Evolutionary conservation across 2,797 vertebrate genomes (phyloP).

Genomic region (Myotis pilosus): DNA sequence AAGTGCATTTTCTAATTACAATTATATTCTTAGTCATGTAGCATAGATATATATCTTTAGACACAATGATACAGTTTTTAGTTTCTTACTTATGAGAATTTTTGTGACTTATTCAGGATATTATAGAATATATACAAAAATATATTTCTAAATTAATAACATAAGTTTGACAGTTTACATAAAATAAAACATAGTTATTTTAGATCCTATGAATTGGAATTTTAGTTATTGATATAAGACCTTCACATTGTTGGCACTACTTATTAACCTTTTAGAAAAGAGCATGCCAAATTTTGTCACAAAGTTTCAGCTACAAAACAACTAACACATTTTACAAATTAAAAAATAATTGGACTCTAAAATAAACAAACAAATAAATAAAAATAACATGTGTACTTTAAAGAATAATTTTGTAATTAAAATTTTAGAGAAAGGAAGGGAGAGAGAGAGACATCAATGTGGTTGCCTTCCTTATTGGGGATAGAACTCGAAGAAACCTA

Average conservation of each 20-base stretch:
- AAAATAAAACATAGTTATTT: background rate
- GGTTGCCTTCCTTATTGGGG: background rate
- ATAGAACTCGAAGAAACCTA: background rate
- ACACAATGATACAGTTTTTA: background rate
- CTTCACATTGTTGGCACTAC: background rate
- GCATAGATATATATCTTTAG: background rate
- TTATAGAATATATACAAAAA: background rate
- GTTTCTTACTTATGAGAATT: background rate
- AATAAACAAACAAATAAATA: background rate
- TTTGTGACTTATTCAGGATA: background rate
- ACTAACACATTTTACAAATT: background rate
- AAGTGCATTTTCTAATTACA: background rate
- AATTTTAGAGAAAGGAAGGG: background rate
- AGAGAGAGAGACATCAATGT: background rate
- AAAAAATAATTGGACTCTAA: background rate
- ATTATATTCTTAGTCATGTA: background rate
- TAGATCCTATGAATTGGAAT: background rate
- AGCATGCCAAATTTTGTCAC: background rate
- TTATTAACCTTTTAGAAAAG: background rate
- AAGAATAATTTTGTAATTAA: background rate
- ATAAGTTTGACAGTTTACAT: background rate
- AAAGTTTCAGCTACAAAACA: background rate
- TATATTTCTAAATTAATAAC: background rate
- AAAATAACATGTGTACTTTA: background rate
- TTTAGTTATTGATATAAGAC: background rate